Conservation (phyloP, 2,113 vertebrate genomes). For the Ammodytes dubius region DNA sequence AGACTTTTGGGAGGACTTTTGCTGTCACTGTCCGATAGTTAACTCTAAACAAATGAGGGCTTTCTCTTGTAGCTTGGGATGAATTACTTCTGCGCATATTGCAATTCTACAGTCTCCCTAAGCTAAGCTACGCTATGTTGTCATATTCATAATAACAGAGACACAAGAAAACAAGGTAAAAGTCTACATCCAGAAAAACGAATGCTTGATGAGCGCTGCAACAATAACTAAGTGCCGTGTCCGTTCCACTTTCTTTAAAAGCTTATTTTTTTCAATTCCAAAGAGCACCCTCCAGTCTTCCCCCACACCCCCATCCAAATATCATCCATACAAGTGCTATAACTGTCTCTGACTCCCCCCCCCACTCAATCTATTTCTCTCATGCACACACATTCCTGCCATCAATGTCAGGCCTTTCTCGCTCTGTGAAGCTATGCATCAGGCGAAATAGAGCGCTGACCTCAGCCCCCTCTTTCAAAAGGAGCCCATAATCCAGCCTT, state of each 20-base stretch:
- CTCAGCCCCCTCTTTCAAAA: slow-evolving; percentile 77
- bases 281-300: slow-evolving; percentile 26
- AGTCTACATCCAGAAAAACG: not conserved
- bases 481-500: slow-evolving; percentile 83
- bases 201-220: not conserved
- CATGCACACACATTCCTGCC: slow-evolving; percentile 64
- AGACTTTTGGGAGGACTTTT: slow-evolving; percentile 11
- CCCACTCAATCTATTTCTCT: slow-evolving; percentile 23
- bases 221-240: not conserved
- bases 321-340: slow-evolving; percentile 23
- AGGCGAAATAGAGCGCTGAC: slow-evolving; percentile 72
- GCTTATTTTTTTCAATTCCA: not conserved
- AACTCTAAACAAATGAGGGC: slow-evolving; percentile 13
- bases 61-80: slow-evolving; percentile 12
- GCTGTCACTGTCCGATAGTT: slow-evolving; percentile 34
- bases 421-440: slow-evolving; percentile 64
- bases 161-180: not conserved
- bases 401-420: slow-evolving; percentile 63
- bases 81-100: slow-evolving; percentile 11
- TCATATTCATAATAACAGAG: not conserved
- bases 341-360: slow-evolving; percentile 30
- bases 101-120: not conserved
- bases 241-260: slow-evolving; percentile 9
- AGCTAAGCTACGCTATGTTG: not conserved
- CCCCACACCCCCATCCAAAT: not conserved